These are phyloP conservation scores for Amphimedon queenslandica DNA, from an alignment of 37 sponge, comb jelly and placozoan species.

Conservation along the genomic window DNA sequence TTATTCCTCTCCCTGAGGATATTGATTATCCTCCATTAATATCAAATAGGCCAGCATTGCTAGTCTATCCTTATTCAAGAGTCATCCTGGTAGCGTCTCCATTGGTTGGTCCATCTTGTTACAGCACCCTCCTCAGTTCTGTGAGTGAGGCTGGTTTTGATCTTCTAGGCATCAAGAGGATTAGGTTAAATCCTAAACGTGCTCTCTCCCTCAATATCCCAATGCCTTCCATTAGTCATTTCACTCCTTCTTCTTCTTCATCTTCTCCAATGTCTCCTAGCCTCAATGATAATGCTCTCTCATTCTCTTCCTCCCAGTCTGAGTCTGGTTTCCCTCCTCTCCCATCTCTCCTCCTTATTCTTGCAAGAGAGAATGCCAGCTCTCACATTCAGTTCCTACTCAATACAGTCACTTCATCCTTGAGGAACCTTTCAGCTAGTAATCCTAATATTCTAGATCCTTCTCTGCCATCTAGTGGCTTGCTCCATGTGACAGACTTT, in stretches of 20 bases:
- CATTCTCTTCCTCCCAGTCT: not conserved
- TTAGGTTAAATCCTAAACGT: slow-evolving; percentile 59
- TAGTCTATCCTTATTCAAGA: slow-evolving; percentile 22
- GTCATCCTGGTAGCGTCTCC: slow-evolving; percentile 51
- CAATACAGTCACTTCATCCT: not conserved
- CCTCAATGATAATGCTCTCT: not conserved
- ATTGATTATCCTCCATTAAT: slow-evolving; percentile 43
- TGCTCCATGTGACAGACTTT: slow-evolving; percentile 13
- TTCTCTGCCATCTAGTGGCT: not conserved
- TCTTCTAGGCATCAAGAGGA: slow-evolving; percentile 43
- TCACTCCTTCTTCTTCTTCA: slow-evolving; percentile 46
- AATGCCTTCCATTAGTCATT: slow-evolving; percentile 16
- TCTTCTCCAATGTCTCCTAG: slow-evolving; percentile 27
- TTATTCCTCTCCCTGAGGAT: slow-evolving; percentile 17
- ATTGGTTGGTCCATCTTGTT: slow-evolving; percentile 29
- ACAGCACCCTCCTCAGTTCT: slow-evolving; percentile 34
- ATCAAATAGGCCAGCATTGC: slow-evolving; percentile 27
- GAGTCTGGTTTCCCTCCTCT: slow-evolving; percentile 29
- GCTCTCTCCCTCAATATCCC: slow-evolving; percentile 39
- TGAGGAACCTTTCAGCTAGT: not conserved
- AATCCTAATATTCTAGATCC: not conserved
- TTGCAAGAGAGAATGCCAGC: slow-evolving; percentile 47
- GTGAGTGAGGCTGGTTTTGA: slow-evolving; percentile 42
- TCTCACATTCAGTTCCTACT: slow-evolving; percentile 18
- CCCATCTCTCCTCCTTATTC: slow-evolving; percentile 47